phyloP scores from a whole-genome alignment of 2,113 vertebrate species.

The Panurus biarmicus region DNA sequence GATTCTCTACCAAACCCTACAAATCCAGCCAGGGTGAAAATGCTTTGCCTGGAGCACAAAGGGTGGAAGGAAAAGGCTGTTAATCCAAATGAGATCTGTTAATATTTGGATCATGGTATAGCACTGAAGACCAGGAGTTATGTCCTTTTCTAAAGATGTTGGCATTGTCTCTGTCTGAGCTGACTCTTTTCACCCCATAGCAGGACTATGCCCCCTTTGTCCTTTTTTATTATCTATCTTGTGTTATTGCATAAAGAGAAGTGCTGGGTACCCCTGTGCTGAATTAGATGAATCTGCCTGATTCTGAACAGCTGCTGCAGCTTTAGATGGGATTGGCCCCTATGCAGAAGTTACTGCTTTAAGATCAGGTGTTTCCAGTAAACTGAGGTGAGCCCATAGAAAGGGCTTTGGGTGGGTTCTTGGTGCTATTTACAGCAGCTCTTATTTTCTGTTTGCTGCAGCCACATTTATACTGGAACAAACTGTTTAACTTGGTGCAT shows the following conservation, averaged over 20 bases:
- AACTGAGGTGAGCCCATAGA: background rate
- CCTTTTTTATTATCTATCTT: background rate
- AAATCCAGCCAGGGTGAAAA: background rate
- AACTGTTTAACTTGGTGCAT: background rate
- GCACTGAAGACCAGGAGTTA: background rate
- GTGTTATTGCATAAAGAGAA: background rate
- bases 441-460: background rate
- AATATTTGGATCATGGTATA: background rate
- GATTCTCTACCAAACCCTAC: background rate
- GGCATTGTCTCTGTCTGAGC: background rate
- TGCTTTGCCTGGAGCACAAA: background rate
- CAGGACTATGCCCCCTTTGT: background rate
- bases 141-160: background rate
- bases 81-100: background rate
- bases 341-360: background rate
- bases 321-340: background rate
- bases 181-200: too few species aligned
- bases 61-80: background rate
- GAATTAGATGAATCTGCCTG: background rate
- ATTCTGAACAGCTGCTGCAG: background rate
- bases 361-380: background rate
- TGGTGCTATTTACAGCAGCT: background rate
- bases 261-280: background rate
- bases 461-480: background rate
- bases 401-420: background rate